Percentiles rank a stretch among this genome's conserved stretches.
phyloP scores from a whole-genome alignment of 1,140 invertebrate genomes.

The Lepidurus couesii region DNA sequence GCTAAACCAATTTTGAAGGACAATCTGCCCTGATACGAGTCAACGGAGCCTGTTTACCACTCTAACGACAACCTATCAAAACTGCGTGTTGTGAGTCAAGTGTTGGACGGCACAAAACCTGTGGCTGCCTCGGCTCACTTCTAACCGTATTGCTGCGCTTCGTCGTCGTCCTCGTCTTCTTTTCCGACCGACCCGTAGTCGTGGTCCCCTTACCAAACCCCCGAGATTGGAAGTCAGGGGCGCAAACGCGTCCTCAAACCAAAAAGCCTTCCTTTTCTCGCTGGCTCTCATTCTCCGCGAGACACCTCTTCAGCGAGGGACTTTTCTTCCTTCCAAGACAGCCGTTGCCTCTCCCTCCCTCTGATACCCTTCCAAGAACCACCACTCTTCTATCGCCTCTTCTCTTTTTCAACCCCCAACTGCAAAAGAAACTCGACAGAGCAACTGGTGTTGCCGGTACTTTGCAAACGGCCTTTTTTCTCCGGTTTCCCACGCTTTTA shows the following conservation, averaged over 20 bases:
- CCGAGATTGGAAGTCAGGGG: background rate
- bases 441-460: slow-evolving; percentile 17
- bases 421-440: background rate
- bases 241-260: background rate
- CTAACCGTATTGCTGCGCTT: slow-evolving; percentile 1
- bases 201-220: background rate
- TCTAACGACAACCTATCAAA: background rate
- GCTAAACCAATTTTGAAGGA: too few species aligned
- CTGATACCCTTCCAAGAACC: background rate
- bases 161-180: background rate
- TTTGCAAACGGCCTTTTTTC: background rate
- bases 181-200: background rate
- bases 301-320: background rate
- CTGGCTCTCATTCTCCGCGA: background rate
- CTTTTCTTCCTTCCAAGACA: too few species aligned
- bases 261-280: background rate
- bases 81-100: background rate
- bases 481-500: background rate
- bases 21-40: too few species aligned
- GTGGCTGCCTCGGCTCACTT: slow-evolving; percentile 7
- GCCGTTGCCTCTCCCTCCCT: background rate
- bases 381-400: background rate
- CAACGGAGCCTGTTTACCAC: background rate
- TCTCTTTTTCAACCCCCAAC: background rate
- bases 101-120: slow-evolving; percentile 14